These are phyloP conservation scores for Ephydatia muelleri DNA, from an alignment of 37 sponge, comb jelly and placozoan species.

Conservation along the genomic window DNA sequence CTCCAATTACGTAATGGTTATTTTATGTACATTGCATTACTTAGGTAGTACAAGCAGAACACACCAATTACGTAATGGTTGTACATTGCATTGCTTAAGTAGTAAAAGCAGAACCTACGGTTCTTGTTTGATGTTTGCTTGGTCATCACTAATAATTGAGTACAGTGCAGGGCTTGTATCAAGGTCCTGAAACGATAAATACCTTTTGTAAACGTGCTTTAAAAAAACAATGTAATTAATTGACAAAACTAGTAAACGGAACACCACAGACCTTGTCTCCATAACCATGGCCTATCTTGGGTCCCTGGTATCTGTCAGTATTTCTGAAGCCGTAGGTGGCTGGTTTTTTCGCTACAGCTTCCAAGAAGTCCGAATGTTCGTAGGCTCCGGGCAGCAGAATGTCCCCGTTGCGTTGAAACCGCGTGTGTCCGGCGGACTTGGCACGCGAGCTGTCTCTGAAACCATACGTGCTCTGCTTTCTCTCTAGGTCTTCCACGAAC, in stretches of 20 bases:
- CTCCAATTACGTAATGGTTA: background rate
- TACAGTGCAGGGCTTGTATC: background rate
- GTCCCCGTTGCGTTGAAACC: conserved; percentile 44
- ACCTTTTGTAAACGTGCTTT: background rate
- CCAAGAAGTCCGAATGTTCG: conserved; percentile 59
- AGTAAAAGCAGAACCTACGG: background rate
- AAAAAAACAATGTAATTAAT: background rate
- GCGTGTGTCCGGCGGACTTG: conserved; percentile 41
- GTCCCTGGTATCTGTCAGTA: conserved; percentile 60
- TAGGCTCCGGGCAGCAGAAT: conserved; percentile 79
- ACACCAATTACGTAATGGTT: background rate
- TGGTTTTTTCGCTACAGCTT: conserved; percentile 10
- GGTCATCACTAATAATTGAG: background rate
- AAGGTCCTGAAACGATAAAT: background rate
- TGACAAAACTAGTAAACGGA: background rate
- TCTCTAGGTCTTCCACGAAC: conserved; percentile 75
- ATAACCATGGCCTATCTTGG: conserved; percentile 89
- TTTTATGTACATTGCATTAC: background rate
- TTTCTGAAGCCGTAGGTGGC: conserved; percentile 76
- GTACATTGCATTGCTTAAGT: too few relatives aligned
- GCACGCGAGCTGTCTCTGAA: conserved; percentile 65
- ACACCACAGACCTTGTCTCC: conserved; percentile 71
- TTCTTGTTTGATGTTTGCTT: background rate
- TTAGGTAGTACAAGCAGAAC: background rate
- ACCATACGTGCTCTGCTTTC: conserved; percentile 44